Evolutionary conservation across 2,113 vertebrate genomes (phyloP).

Genomic region (Heterotilapia buettikoferi): DNA sequence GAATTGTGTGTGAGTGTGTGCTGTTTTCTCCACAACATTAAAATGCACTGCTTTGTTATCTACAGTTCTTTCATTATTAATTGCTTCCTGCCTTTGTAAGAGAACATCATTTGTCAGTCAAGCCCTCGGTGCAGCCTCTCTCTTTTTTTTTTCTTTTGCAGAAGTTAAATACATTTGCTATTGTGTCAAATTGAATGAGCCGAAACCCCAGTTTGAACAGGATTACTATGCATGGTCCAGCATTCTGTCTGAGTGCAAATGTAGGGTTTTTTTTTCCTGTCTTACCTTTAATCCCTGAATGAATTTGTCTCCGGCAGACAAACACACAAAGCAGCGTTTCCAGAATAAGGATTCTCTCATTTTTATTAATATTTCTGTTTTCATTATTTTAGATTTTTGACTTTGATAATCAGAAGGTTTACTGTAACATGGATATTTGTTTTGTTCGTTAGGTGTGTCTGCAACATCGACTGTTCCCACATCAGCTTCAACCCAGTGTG

Average conservation of each 20-base stretch:
- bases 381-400: neutral
- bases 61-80: conserved; percentile 18
- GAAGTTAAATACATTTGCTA: conserved; percentile 44
- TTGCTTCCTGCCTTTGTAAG: conserved; percentile 33
- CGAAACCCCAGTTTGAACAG: conserved; percentile 23
- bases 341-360: neutral
- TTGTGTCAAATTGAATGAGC: conserved; percentile 48
- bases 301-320: neutral
- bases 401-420: neutral
- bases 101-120: conserved; percentile 38
- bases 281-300: conserved; percentile 28
- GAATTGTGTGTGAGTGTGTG: neutral
- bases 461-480: conserved; percentile 99
- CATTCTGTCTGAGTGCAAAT: conserved; percentile 25
- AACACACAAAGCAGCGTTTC: neutral
- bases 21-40: neutral
- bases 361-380: neutral
- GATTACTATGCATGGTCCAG: conserved; percentile 32
- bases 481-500: conserved; percentile 99
- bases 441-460: conserved; percentile 85
- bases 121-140: neutral
- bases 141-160: neutral
- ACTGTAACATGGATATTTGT: neutral
- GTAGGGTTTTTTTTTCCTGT: neutral
- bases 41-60: conserved; percentile 9